Evolutionary conservation across 2,888 invertebrate genomes (phyloP).

Genomic region (Eilema depressum): DNA sequence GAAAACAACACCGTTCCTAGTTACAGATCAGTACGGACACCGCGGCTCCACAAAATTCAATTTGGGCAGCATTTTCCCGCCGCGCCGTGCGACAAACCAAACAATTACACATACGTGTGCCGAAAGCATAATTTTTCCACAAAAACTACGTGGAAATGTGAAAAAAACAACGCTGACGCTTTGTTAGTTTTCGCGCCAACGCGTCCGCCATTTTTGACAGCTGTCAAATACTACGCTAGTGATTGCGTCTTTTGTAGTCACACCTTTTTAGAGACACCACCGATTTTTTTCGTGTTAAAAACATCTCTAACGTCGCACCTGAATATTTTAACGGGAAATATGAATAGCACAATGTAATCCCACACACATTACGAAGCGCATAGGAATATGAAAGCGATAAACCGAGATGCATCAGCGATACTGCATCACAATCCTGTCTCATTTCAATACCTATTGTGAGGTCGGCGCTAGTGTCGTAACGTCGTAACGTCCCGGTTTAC

Average conservation of each 20-base stretch:
- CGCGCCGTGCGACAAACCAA: conserved; percentile 80
- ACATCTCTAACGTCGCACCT: conserved; percentile 48
- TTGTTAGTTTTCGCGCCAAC: conserved; percentile 82
- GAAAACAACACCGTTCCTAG: conserved; percentile 56
- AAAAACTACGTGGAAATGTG: conserved; percentile 72
- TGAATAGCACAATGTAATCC: conserved; percentile 79
- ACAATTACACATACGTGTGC: conserved; percentile 84
- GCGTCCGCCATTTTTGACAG: conserved; percentile 80
- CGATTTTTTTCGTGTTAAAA: conserved; percentile 35
- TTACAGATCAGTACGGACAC: conserved; percentile 69
- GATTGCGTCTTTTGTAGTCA: conserved; percentile 75
- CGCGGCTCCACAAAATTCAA: conserved; percentile 80
- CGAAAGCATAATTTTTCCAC: conserved; percentile 83
- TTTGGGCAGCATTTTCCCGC: conserved; percentile 72
- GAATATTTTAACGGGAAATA: conserved; percentile 64
- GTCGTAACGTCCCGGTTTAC: conserved; percentile 68
- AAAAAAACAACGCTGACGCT: conserved; percentile 69
- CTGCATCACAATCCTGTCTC: conserved; percentile 69
- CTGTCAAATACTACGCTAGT: conserved; percentile 77
- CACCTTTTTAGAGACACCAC: conserved; percentile 58
- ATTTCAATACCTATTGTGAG: conserved; percentile 83
- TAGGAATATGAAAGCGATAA: conserved; percentile 78
- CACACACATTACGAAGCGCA: conserved; percentile 77
- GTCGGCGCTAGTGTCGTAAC: conserved; percentile 58
- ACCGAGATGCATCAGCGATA: conserved; percentile 79